Conservation (phyloP, 2,888 invertebrate genomes). For the Leuctra nigra region DNA sequence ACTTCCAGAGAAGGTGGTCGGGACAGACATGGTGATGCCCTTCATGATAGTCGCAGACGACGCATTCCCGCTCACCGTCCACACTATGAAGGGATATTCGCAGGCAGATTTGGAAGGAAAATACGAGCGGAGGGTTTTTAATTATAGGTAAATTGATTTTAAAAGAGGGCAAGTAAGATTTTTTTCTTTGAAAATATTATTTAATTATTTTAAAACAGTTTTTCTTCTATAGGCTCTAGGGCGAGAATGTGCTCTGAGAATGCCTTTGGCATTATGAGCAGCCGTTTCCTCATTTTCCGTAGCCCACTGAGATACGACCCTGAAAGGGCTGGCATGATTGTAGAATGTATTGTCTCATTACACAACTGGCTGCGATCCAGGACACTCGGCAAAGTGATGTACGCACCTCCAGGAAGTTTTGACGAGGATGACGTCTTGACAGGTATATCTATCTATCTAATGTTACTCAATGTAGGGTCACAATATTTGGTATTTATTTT, state of each 20-base stretch:
- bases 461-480: too few species aligned
- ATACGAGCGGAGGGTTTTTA: constrained; percentile 17
- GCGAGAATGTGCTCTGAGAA: constrained; percentile 14
- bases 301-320: constrained; percentile 15
- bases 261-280: constrained; percentile 6
- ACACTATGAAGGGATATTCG: constrained; percentile 19
- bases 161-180: background rate
- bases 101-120: background rate
- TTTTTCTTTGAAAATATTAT: background rate
- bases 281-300: constrained; percentile 10
- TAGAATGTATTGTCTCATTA: background rate
- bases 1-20: background rate
- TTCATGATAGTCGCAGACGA: constrained; percentile 20
- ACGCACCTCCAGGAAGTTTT: constrained; percentile 1
- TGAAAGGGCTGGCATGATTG: background rate
- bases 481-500: background rate
- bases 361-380: constrained; percentile 11
- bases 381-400: background rate
- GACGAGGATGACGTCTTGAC: constrained; percentile 1
- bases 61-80: constrained; percentile 10
- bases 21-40: constrained; percentile 3
- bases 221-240: too few species aligned
- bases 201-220: too few species aligned
- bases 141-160: constrained; percentile 22
- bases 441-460: background rate